Evolutionary conservation across 2,888 invertebrate genomes (phyloP), one percentile per base, ranked within the genome.

Genomic region (Caenorhabditis macrosperma): DNA sequence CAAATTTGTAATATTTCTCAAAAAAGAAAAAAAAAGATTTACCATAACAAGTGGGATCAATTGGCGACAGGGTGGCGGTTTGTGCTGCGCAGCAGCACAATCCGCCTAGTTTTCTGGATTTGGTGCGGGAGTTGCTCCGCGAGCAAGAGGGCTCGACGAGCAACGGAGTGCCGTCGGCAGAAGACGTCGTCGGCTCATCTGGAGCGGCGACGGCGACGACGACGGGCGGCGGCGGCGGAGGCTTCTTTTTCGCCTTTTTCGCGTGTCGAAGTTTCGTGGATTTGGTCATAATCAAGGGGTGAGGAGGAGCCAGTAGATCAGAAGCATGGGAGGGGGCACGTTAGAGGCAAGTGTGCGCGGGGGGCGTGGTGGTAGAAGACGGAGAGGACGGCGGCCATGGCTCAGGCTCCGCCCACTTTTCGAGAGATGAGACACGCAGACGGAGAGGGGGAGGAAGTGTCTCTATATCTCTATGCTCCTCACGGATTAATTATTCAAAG

Each of bases 401-500:
- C 52, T 12, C 26, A 20, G n/a, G 30, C 69, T 60, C 59, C 69
- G 69, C 69, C 69, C 60, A 59, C 30, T 59, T 50, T n/a, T n/a
- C n/a, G n/a, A n/a, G n/a, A n/a, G n/a, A 15, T 24, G 28, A 52
- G 69, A 69, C 60, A 60, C 60, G 60, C 60, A 69, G 69, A 69
- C n/a, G 3, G 67, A 57, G 59, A 35, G 68, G 59, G 69, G 60
- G 28, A 7, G 50, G 33, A 50, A 28, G 60, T 52, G 48, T 22
- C 24, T 55, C 46, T 54, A 41, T 69, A 50, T 38, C 5, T 33
- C 5, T 57, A 68, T 68, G 57, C 68, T 46, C 38, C 68, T 68
- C 68, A 59, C 69, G 71, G 71, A 71, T 71, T 71, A 71, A 71
- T 71, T 71, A 71, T 71, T 71, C 71, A 52, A 69, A 15, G 12